Conservation (phyloP, 2,888 invertebrate genomes). For the Dolichomitus sp. region DNA sequence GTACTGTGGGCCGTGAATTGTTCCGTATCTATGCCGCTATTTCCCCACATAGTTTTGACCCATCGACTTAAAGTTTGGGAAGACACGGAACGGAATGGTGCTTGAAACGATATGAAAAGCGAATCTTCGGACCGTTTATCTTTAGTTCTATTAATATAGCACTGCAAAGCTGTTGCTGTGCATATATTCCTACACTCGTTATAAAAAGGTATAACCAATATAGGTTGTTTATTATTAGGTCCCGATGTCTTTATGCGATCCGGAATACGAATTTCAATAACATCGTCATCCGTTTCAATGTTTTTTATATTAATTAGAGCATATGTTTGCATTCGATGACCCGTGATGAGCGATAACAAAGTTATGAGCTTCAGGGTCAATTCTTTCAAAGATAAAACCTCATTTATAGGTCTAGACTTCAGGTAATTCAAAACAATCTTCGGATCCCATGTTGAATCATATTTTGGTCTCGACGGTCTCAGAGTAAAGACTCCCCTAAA, state of each 20-base stretch:
- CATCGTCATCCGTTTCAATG: constrained; percentile 24
- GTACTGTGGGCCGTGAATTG: constrained; percentile 50
- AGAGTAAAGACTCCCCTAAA: constrained; percentile 62
- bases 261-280: constrained; percentile 35
- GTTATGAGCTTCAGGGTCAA: constrained; percentile 70
- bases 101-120: constrained; percentile 31
- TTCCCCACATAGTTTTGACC: constrained; percentile 28
- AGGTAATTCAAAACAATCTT: constrained; percentile 22
- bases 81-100: constrained; percentile 35
- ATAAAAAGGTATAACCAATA: constrained; percentile 39
- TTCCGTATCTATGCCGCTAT: constrained; percentile 42
- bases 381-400: constrained; percentile 49
- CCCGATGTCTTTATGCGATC: constrained; percentile 46
- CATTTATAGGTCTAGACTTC: neutral
- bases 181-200: constrained; percentile 39
- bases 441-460: constrained; percentile 73
- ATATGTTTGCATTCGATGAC: constrained; percentile 57
- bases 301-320: constrained; percentile 40
- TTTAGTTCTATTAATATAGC: constrained; percentile 36
- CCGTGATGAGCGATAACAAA: constrained; percentile 57
- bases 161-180: constrained; percentile 31
- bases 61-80: constrained; percentile 40
- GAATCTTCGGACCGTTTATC: constrained; percentile 5
- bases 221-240: constrained; percentile 48
- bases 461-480: constrained; percentile 61